Conservation (phyloP, 1,140 invertebrate species). For the Diachasmimorpha longicaudata region DNA sequence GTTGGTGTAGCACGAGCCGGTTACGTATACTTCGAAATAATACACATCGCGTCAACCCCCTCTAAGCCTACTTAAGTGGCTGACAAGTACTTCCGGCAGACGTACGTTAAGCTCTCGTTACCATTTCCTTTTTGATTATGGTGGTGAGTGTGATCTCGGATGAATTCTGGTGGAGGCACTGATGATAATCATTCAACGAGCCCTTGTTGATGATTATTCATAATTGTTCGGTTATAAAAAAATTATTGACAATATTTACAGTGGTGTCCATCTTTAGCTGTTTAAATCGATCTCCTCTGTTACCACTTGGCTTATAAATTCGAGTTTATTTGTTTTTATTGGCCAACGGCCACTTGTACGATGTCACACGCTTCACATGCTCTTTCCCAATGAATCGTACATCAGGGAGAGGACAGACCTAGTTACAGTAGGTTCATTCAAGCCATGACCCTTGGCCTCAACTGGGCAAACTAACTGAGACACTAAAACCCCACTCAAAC, state of each 20-base stretch:
- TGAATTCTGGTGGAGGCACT: not conserved
- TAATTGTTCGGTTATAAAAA: too few species aligned
- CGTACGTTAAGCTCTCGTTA: slow-evolving; percentile 34
- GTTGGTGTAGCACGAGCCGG: slow-evolving; percentile 4
- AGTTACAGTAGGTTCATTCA: slow-evolving; percentile 16
- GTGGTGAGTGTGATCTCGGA: slow-evolving; percentile 13
- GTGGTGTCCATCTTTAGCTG: too few species aligned
- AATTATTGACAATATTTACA: too few species aligned
- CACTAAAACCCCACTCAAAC: not conserved
- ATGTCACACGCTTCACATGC: not conserved
- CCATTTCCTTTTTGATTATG: slow-evolving; percentile 28
- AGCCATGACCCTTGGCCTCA: slow-evolving; percentile 13
- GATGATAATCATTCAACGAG: not conserved
- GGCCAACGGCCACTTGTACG: not conserved
- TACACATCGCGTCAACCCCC: slow-evolving; percentile 27
- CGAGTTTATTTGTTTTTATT: not conserved
- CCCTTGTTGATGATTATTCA: not conserved
- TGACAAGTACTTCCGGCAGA: slow-evolving; percentile 38
- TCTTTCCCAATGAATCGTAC: slow-evolving; percentile 12
- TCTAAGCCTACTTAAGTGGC: slow-evolving; percentile 33
- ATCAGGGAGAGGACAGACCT: not conserved
- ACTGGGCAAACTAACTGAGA: not conserved
- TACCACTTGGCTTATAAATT: too few species aligned
- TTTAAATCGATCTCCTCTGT: too few species aligned
- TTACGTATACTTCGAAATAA: slow-evolving; percentile 29